These are phyloP conservation scores for Tupaia tana DNA, from an alignment of 2,113 vertebrate species.

Conservation along the genomic window DNA sequence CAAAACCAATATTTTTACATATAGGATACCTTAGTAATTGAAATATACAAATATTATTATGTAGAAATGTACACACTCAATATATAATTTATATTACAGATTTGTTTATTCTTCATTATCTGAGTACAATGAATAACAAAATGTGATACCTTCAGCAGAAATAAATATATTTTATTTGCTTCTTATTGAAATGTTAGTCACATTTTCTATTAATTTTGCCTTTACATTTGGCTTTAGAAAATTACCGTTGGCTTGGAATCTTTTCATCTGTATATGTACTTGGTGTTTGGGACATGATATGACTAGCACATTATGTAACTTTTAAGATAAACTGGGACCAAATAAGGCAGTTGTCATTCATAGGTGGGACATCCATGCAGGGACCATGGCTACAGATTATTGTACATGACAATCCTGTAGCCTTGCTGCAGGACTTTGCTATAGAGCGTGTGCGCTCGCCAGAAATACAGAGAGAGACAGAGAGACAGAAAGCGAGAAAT, in stretches of 20 bases:
- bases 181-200: not conserved
- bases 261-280: not conserved
- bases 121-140: not conserved
- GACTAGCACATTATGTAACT: constrained; percentile 29
- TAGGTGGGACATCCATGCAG: not conserved
- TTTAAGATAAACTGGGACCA: not conserved
- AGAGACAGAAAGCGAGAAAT: too few relatives aligned
- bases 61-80: not conserved
- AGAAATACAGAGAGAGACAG: too few relatives aligned
- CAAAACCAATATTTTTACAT: constrained; percentile 15
- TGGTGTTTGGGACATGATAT: not conserved
- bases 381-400: constrained; percentile 22
- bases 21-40: not conserved
- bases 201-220: constrained; percentile 24
- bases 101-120: not conserved
- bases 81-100: not conserved
- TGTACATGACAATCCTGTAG: not conserved
- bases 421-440: not conserved
- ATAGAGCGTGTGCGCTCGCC: too few relatives aligned
- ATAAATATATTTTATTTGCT: not conserved
- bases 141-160: not conserved
- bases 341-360: not conserved
- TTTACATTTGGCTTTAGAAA: constrained; percentile 48
- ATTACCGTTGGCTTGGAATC: not conserved
- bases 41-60: not conserved